These are phyloP conservation scores for Diplodus puntazzo DNA, from an alignment of 2,797 vertebrate genomes.

Conservation along the genomic window DNA sequence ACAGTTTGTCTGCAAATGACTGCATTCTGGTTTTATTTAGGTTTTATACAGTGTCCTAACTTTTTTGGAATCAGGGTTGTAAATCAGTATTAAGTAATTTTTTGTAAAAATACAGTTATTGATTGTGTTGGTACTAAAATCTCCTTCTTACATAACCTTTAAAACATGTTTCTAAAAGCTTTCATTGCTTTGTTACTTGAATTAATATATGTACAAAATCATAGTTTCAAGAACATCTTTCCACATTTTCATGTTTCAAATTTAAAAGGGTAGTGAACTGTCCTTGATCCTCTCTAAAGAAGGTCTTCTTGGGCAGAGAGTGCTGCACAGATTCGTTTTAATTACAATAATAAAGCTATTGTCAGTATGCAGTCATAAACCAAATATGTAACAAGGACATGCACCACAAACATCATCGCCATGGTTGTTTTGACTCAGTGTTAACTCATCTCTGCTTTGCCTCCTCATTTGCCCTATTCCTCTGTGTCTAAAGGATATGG, in stretches of 20 bases:
- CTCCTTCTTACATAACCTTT: not conserved
- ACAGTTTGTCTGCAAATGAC: no score
- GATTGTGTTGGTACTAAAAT: not conserved
- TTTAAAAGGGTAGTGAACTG: not conserved
- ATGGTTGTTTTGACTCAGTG: constrained; percentile 2
- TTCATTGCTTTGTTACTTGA: not conserved
- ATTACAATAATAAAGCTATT: not conserved
- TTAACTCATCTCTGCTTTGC: constrained; percentile 24
- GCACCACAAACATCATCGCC: not conserved
- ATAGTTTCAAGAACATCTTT: not conserved
- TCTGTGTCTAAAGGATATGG: constrained; percentile 91
- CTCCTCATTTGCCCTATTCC: not conserved
- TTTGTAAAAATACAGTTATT: not conserved
- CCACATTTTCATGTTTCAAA: not conserved
- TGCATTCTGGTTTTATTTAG: no score
- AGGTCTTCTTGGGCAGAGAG: not conserved
- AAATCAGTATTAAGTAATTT: not conserved
- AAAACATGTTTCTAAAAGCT: not conserved
- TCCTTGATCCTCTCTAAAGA: not conserved
- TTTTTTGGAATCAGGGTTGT: no score
- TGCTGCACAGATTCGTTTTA: not conserved
- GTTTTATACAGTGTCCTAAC: no score
- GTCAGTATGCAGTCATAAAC: not conserved
- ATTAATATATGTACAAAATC: not conserved
- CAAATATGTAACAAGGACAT: constrained; percentile 1